A percentile compares a stretch with the other conserved stretches of the same genome.
Evolutionary conservation across 2,888 invertebrate species (phyloP).

Genomic region (Microplitis deprimator): DNA sequence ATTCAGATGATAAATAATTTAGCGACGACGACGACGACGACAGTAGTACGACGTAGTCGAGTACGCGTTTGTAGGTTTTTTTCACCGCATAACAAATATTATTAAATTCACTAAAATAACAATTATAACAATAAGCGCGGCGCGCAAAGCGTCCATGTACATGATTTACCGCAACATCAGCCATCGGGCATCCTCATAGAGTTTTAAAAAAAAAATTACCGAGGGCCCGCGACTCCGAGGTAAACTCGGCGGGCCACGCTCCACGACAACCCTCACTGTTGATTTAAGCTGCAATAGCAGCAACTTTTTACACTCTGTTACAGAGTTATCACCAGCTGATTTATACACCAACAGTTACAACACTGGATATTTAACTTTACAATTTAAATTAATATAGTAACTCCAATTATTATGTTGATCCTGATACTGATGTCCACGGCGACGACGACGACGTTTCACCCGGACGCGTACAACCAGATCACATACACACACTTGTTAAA

Average conservation of each 20-base stretch:
- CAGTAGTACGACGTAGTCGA: constrained; percentile 46
- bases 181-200: constrained; percentile 84
- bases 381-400: constrained; percentile 26
- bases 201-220: constrained; percentile 38
- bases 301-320: constrained; percentile 25
- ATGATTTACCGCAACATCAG: constrained; percentile 79
- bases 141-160: constrained; percentile 78
- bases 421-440: constrained; percentile 25
- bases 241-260: constrained; percentile 28
- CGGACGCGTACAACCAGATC: constrained; percentile 25
- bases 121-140: constrained; percentile 59
- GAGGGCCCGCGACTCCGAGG: constrained; percentile 36
- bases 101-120: constrained; percentile 58
- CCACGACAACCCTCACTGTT: constrained; percentile 14
- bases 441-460: constrained; percentile 41
- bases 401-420: constrained; percentile 24
- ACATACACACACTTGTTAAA: neutral
- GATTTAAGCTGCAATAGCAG: constrained; percentile 23
- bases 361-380: neutral
- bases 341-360: constrained; percentile 21
- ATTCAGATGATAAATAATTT: constrained; percentile 20
- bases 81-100: constrained; percentile 48
- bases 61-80: constrained; percentile 45
- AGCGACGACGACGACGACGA: constrained; percentile 26
- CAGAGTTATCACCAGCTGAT: constrained; percentile 38